Conservation (phyloP, 35 echinoderm and acorn worm species). For the Strongylocentrotus purpuratus region DNA sequence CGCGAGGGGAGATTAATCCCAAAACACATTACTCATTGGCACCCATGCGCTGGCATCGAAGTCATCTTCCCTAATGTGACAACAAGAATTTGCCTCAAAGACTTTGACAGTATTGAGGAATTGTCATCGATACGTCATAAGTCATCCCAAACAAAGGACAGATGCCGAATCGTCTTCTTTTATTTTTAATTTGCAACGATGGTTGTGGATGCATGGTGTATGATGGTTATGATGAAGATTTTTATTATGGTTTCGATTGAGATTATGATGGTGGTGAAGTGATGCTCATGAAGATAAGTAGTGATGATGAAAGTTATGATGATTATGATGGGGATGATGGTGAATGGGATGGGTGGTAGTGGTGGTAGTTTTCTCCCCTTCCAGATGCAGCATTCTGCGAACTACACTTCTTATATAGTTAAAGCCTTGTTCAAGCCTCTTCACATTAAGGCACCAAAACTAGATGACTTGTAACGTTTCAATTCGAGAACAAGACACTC, state of each 20-base stretch:
- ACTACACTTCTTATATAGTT: too few species aligned
- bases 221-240: not conserved
- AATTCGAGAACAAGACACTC: too few species aligned
- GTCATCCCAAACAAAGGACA: not conserved
- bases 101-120: not conserved
- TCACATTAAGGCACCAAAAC: too few species aligned
- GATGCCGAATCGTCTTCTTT: not conserved
- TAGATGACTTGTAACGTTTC: too few species aligned
- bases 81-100: not conserved
- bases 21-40: not conserved
- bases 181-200: not conserved
- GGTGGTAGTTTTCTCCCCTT: not conserved
- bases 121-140: not conserved
- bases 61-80: not conserved
- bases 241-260: too few species aligned
- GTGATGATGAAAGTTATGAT: not conserved
- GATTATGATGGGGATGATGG: not conserved
- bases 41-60: too few species aligned
- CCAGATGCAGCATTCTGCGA: too few species aligned
- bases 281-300: not conserved
- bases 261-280: not conserved
- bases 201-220: too few species aligned
- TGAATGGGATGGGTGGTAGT: not conserved
- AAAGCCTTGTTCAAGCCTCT: too few species aligned
- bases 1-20: not conserved